phyloP scores from a whole-genome alignment of 2,888 invertebrate species.

The Ditula angustiorana region DNA sequence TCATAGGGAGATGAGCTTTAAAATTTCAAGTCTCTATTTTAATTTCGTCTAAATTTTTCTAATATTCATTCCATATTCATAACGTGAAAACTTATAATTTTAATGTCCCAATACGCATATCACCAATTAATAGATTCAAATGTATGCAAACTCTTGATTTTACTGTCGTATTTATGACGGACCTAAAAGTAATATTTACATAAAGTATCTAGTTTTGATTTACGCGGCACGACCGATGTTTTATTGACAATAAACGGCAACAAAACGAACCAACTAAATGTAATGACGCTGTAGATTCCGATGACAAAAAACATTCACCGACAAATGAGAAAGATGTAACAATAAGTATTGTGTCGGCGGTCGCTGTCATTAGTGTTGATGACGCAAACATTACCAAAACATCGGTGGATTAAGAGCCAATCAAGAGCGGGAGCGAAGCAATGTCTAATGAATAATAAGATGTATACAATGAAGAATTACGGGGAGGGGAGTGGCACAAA shows the following conservation, averaged over 20 bases:
- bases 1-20: background rate
- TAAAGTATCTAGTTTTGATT: constrained; percentile 47
- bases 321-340: constrained; percentile 70
- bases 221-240: constrained; percentile 60
- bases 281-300: constrained; percentile 79
- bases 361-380: constrained; percentile 84
- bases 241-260: constrained; percentile 72
- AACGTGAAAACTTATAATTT: constrained; percentile 36
- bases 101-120: constrained; percentile 25
- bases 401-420: constrained; percentile 74
- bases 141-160: constrained; percentile 42
- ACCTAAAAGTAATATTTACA: constrained; percentile 49
- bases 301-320: constrained; percentile 57
- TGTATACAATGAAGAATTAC: constrained; percentile 70
- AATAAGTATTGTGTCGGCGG: constrained; percentile 79
- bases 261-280: constrained; percentile 77
- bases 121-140: constrained; percentile 46
- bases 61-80: constrained; percentile 32
- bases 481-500: constrained; percentile 76
- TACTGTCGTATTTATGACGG: constrained; percentile 50
- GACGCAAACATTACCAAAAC: constrained; percentile 81
- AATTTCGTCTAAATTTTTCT: constrained; percentile 16
- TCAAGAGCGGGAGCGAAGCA: constrained; percentile 65
- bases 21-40: constrained; percentile 6
- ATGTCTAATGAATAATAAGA: constrained; percentile 64